These are phyloP conservation scores for Thamnaconus septentrionalis DNA, from an alignment of 2,113 vertebrate genomes.

Conservation along the genomic window DNA sequence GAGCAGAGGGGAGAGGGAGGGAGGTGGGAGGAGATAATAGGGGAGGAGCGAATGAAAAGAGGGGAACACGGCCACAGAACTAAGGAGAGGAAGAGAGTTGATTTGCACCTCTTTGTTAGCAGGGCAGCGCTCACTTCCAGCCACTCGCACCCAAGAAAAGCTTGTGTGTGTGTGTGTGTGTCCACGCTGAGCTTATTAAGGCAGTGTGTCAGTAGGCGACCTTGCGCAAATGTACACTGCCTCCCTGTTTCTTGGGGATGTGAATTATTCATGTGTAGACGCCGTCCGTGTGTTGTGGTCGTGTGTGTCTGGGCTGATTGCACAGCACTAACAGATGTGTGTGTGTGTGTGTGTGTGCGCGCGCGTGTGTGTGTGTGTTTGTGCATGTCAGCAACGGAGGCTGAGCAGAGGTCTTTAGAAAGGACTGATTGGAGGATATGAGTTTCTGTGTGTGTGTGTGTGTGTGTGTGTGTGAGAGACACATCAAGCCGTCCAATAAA, in stretches of 20 bases:
- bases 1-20: too few species aligned
- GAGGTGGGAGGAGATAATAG: too few species aligned
- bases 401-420: neutral
- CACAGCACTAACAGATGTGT: neutral
- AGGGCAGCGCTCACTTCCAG: conserved; percentile 42
- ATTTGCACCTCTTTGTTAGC: conserved; percentile 47
- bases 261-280: conserved; percentile 47
- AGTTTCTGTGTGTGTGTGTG: conserved; percentile 6
- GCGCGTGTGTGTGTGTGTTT: neutral
- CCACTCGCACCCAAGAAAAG: conserved; percentile 29
- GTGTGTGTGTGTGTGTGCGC: neutral
- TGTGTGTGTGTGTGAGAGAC: conserved; percentile 1
- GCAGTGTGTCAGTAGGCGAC: conserved; percentile 64
- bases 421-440: neutral
- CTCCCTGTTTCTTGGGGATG: conserved; percentile 18
- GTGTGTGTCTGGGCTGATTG: neutral
- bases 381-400: too few species aligned
- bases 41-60: too few species aligned
- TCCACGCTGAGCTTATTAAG: conserved; percentile 44
- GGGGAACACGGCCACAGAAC: too few species aligned
- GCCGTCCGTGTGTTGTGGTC: neutral
- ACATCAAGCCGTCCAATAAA: neutral
- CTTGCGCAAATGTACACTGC: conserved; percentile 46
- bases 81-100: neutral
- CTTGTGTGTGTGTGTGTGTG: conserved; percentile 24